phyloP scores from a whole-genome alignment of 2,888 invertebrate genomes.

The Crematogaster levior region DNA sequence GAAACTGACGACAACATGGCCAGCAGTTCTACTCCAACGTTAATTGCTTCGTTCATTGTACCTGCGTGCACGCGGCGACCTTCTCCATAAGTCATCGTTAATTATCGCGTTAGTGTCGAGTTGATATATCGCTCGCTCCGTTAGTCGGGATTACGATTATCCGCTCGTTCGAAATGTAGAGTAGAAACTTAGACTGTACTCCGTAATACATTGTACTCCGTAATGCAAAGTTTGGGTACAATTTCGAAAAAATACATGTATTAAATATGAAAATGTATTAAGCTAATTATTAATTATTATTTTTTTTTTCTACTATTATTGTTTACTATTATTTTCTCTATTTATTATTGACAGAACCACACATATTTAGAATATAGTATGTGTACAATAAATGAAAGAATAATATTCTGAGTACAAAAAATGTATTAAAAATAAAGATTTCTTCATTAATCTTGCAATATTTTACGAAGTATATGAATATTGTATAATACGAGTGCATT shows the following conservation, averaged over 20 bases:
- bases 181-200: slow-evolving; percentile 25
- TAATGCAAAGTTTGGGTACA: background rate
- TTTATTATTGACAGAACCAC: background rate
- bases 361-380: background rate
- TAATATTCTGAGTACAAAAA: background rate
- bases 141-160: slow-evolving; percentile 44
- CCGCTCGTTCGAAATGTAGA: slow-evolving; percentile 22
- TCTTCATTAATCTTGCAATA: background rate
- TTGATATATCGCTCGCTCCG: slow-evolving; percentile 64
- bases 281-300: background rate
- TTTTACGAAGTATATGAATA: background rate
- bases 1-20: slow-evolving; percentile 11
- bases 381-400: background rate
- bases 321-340: no score
- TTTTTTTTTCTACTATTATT: no score
- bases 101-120: slow-evolving; percentile 69
- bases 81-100: slow-evolving; percentile 73
- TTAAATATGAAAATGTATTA: background rate
- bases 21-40: slow-evolving; percentile 49
- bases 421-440: background rate
- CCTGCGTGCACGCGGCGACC: slow-evolving; percentile 48
- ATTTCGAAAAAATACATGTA: background rate
- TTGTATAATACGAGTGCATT: no score
- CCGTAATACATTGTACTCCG: slow-evolving; percentile 36
- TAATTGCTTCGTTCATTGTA: slow-evolving; percentile 68